Conservation (phyloP, 2,113 vertebrate species). For the Leucoraja erinaceus region DNA sequence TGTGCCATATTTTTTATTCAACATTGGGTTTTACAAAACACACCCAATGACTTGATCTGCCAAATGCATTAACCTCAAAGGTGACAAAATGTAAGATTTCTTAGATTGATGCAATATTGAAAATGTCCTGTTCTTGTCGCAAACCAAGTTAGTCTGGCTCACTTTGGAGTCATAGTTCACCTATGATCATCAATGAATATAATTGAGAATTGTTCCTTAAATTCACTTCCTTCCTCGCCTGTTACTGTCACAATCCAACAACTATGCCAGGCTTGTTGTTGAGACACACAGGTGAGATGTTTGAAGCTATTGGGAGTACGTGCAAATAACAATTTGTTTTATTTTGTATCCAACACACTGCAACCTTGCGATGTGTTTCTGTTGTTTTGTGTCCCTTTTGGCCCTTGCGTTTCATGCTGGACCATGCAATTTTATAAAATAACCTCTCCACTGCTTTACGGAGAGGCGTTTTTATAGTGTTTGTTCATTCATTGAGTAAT, state of each 20-base stretch:
- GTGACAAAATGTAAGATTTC: conserved; percentile 4
- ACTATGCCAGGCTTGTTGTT: conserved; percentile 22
- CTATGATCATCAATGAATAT: background rate
- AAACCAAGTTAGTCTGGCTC: background rate
- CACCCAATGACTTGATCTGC: conserved; percentile 8
- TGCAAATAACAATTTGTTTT: conserved; percentile 83
- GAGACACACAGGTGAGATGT: conserved; percentile 69
- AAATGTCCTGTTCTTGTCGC: background rate
- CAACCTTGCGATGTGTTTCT: conserved; percentile 63
- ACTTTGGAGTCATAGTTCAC: background rate
- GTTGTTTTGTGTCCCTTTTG: conserved; percentile 65
- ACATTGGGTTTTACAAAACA: conserved; percentile 2
- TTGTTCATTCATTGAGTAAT: conserved; percentile 75
- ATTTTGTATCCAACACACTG: conserved; percentile 68
- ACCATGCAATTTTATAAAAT: conserved; percentile 52
- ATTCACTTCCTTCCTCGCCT: background rate
- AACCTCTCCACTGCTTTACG: conserved; percentile 64
- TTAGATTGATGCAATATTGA: background rate
- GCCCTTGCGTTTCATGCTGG: conserved; percentile 58
- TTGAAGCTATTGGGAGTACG: conserved; percentile 66
- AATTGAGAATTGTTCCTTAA: background rate
- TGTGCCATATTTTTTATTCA: background rate
- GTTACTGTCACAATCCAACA: conserved; percentile 11
- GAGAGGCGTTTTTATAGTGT: conserved; percentile 57
- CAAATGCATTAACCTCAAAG: conserved; percentile 29